Conservation (phyloP, 2,113 vertebrate genomes). For the Geococcyx californianus region DNA sequence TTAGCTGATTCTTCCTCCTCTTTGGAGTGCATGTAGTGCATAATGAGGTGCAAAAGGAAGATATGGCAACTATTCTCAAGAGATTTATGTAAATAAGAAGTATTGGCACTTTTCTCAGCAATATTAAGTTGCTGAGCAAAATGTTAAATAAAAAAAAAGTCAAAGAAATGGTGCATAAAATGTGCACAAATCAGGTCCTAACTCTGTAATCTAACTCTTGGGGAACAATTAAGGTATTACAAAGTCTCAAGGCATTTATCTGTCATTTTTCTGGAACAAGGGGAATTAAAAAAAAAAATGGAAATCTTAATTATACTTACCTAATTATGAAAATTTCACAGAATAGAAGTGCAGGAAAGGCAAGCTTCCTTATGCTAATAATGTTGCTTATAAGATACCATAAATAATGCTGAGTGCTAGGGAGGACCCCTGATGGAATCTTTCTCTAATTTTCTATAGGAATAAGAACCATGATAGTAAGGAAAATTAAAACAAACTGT, state of each 20-base stretch:
- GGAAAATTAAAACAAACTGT: not conserved
- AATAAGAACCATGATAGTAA: not conserved
- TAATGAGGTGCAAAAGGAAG: constrained; percentile 15
- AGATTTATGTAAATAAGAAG: constrained; percentile 28
- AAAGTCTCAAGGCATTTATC: constrained; percentile 54
- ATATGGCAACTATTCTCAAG: not conserved
- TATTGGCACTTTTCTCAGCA: constrained; percentile 30
- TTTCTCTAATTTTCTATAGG: not conserved
- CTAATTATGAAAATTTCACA: constrained; percentile 58
- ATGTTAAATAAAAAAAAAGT: not conserved
- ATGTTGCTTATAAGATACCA: not conserved
- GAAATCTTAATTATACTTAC: constrained; percentile 67
- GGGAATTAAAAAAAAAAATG: constrained; percentile 44
- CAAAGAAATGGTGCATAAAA: constrained; percentile 61
- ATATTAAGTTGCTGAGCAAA: constrained; percentile 37
- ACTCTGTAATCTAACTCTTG: constrained; percentile 57
- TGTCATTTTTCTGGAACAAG: constrained; percentile 62
- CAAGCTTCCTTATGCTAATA: not conserved
- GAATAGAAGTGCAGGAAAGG: not conserved
- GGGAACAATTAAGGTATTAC: constrained; percentile 61
- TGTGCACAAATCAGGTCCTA: constrained; percentile 49
- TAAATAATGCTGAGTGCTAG: not conserved
- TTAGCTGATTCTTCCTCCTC: constrained; percentile 7
- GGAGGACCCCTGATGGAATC: not conserved
- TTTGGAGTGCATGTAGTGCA: not conserved